These are phyloP conservation scores for Hyphantria cunea DNA, from an alignment of 1,140 invertebrate species.

Conservation along the genomic window DNA sequence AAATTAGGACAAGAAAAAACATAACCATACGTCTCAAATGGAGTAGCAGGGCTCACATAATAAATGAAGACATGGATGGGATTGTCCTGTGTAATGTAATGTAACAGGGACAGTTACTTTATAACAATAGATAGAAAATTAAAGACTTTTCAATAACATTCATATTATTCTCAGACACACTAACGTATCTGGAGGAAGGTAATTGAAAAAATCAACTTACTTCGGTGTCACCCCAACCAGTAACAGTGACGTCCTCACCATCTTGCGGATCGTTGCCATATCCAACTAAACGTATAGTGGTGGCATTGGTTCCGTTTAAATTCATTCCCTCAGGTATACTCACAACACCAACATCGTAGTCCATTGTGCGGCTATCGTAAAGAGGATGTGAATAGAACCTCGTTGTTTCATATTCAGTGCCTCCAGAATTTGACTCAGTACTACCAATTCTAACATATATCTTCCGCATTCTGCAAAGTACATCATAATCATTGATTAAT, in stretches of 20 bases:
- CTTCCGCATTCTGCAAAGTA: constrained; percentile 40
- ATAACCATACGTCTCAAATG: too few species aligned
- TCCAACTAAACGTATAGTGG: constrained; percentile 1
- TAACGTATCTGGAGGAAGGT: too few species aligned
- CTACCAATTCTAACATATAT: constrained; percentile 53
- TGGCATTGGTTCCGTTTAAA: constrained; percentile 45
- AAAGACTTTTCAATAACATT: too few species aligned
- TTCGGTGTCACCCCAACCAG: constrained; percentile 67
- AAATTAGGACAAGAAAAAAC: too few species aligned
- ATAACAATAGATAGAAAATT: too few species aligned
- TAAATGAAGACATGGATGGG: too few species aligned
- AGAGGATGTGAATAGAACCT: constrained; percentile 49
- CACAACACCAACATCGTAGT: constrained; percentile 57
- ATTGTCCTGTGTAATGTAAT: too few species aligned
- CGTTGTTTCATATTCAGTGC: constrained; percentile 35
- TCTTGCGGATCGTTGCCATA: not conserved
- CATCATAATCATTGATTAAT: too few species aligned
- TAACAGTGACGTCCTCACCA: constrained; percentile 39
- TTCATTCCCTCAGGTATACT: constrained; percentile 35
- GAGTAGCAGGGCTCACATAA: too few species aligned
- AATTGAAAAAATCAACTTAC: constrained; percentile 61
- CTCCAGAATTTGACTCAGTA: constrained; percentile 42
- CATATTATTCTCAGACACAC: too few species aligned
- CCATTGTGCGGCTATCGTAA: constrained; percentile 51
- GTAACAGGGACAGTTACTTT: too few species aligned